Evolutionary conservation across 37 sponge, comb jelly and placozoan species (phyloP), one percentile per base, ranked within the genome.

Genomic region (Amphimedon queenslandica): DNA sequence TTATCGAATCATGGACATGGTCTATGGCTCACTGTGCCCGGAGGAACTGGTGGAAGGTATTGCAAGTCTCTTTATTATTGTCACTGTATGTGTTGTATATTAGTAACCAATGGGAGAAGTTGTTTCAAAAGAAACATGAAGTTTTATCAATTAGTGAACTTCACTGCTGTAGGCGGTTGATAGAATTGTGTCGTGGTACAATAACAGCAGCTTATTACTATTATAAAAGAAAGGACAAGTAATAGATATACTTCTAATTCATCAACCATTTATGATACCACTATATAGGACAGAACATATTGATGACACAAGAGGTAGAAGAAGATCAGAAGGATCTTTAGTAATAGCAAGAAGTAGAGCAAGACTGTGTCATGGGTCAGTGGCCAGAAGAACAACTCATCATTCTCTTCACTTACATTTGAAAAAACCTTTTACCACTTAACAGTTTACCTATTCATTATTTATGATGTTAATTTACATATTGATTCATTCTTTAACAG

Each of bases 91-190:
- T 13, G 13, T 18, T 18, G 13, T 34, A 18, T 18, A 55, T 23
- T 56, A 88, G 88, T 5, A 39, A 60, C 25, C 42, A 74, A 21
- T 91, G 92, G 92, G 92, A 91, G 72, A 24, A 23, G n/a, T 0
- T 30, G 10, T 91, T 91, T 60, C 85, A 79, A 35, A 57, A 77
- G 63, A 78, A 57, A 40, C n/a, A 36, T 1, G 80, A 82, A 20
- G 84, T 79, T 1, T 33, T 91, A 6, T 87, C 88, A 47, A 47
- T 80, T 39, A 80, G 75, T 20, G 92, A 91, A 60, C 63, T 91
- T 47, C 66, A 77, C 16, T 91, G 92, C 72, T 91, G 92, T 61
- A 47, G 80, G 37, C 55, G 76, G 33, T 63, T 87, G 0, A 80
- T 82, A 0, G 47, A 76, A 64, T 40, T 87, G 25, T 72, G 84